A percentile compares a stretch with the other conserved stretches of the same genome.
phyloP scores from a whole-genome alignment of 2,888 invertebrate genomes.

The Dioctria rufipes region DNA sequence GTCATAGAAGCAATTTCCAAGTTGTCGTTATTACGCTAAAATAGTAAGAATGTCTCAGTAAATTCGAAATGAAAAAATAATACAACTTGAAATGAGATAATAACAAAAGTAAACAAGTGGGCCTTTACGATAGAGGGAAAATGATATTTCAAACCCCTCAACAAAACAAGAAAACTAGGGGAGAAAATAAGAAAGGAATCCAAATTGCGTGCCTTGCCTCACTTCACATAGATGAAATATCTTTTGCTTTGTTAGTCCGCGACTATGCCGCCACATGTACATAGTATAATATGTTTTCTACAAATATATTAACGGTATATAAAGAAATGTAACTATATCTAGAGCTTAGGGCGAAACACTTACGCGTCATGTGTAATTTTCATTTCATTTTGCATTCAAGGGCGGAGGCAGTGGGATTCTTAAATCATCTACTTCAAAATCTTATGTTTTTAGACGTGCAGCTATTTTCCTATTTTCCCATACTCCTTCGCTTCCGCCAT shows the following conservation, averaged over 20 bases:
- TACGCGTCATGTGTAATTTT: constrained; percentile 44
- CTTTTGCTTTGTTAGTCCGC: neutral
- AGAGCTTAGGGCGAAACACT: constrained; percentile 21
- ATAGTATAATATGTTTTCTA: neutral
- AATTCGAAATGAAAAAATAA: constrained; percentile 49
- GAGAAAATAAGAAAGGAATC: constrained; percentile 28
- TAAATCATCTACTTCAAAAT: constrained; percentile 41
- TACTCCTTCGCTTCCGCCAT: neutral
- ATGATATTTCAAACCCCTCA: constrained; percentile 39
- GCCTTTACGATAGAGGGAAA: constrained; percentile 37
- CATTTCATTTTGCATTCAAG: constrained; percentile 37
- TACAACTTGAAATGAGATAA: constrained; percentile 48
- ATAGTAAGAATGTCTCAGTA: constrained; percentile 10
- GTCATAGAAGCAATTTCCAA: neutral
- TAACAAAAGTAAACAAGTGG: constrained; percentile 49
- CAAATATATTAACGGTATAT: constrained; percentile 26
- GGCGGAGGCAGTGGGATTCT: constrained; percentile 8
- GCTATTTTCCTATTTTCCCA: constrained; percentile 39
- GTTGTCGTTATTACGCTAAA: neutral
- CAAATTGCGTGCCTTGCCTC: constrained; percentile 44
- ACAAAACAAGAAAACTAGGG: constrained; percentile 21
- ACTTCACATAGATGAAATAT: constrained; percentile 38
- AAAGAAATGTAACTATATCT: constrained; percentile 36
- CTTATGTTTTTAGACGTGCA: constrained; percentile 23
- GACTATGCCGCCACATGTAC: neutral